Evolutionary conservation across 2,113 vertebrate species (phyloP).

Genomic region (Hylia prasina): DNA sequence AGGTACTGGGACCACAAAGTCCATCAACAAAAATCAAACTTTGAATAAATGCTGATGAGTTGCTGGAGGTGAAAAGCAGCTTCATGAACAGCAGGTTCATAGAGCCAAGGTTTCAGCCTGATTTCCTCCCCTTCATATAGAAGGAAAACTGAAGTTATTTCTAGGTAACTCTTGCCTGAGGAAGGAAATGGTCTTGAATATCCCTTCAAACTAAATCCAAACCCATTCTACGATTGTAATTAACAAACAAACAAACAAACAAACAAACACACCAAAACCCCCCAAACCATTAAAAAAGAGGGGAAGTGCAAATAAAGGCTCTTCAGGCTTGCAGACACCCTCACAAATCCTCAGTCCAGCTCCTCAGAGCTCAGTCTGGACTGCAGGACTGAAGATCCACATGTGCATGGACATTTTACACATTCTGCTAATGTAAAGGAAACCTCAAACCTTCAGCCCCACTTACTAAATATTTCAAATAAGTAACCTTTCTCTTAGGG

Average conservation of each 20-base stretch:
- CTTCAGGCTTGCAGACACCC: background rate
- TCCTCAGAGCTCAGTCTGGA: background rate
- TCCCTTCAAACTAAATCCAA: background rate
- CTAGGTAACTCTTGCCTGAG: background rate
- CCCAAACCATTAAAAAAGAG: too few relatives aligned
- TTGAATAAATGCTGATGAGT: background rate
- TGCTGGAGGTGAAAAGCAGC: background rate
- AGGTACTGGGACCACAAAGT: background rate
- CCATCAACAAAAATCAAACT: background rate
- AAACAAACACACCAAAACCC: too few relatives aligned
- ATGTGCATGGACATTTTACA: background rate
- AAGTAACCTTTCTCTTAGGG: background rate
- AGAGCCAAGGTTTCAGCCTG: background rate
- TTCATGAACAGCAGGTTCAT: background rate
- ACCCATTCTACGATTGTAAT: rapidly evolving
- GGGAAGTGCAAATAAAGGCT: background rate
- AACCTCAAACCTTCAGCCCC: background rate
- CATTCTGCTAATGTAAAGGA: background rate
- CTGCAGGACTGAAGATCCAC: background rate
- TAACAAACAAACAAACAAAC: background rate
- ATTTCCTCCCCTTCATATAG: background rate
- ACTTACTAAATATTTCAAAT: background rate
- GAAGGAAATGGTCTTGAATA: background rate
- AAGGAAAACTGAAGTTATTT: background rate
- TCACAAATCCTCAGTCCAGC: background rate